These are phyloP conservation scores for Helostoma temminkii DNA, from an alignment of 2,797 vertebrate genomes.

Conservation along the genomic window DNA sequence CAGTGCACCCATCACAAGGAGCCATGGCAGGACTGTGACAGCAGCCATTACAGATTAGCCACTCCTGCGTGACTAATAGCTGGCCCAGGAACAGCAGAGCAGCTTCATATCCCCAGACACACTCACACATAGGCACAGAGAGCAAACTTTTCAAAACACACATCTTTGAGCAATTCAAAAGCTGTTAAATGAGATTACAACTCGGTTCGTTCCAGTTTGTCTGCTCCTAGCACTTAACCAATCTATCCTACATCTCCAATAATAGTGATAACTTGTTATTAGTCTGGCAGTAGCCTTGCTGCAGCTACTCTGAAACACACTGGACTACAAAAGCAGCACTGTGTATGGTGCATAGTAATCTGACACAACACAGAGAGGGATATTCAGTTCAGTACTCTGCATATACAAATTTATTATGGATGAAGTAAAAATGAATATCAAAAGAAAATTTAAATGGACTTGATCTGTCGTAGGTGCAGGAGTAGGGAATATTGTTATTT, in stretches of 20 bases:
- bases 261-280: conserved; percentile 66
- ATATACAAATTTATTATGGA: conserved; percentile 37
- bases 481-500: neutral
- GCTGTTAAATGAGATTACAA: conserved; percentile 78
- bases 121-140: conserved; percentile 39
- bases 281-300: conserved; percentile 35
- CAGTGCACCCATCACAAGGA: conserved; percentile 69
- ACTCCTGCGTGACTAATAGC: conserved; percentile 80
- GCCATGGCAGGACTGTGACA: conserved; percentile 73
- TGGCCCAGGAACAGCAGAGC: conserved; percentile 71
- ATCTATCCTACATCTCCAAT: conserved; percentile 66
- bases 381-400: conserved; percentile 28
- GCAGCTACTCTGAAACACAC: conserved; percentile 22
- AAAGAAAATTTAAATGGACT: conserved; percentile 49
- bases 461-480: conserved; percentile 14
- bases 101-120: conserved; percentile 61
- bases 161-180: conserved; percentile 74
- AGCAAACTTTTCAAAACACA: conserved; percentile 70
- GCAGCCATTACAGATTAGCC: conserved; percentile 84
- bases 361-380: conserved; percentile 12
- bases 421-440: conserved; percentile 49
- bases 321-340: conserved; percentile 13
- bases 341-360: conserved; percentile 7
- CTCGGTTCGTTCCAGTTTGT: conserved; percentile 49
- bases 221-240: conserved; percentile 68